phyloP scores from a whole-genome alignment of 2,113 vertebrate species.

The Pachyramphus minor region DNA sequence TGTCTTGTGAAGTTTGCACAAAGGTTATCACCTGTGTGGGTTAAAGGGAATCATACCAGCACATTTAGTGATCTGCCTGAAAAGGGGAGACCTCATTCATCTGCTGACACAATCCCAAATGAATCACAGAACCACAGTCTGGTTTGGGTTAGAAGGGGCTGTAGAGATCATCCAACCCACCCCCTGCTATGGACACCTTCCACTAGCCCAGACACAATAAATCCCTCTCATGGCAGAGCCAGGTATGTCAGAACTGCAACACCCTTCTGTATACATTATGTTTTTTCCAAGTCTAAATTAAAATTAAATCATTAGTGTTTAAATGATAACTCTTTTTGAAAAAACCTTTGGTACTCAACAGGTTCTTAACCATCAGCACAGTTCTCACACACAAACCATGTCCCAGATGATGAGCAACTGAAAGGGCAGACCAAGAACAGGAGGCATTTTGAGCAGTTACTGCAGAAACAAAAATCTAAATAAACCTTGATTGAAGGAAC shows the following conservation, averaged over 20 bases:
- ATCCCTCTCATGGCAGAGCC: neutral
- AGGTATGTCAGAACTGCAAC: neutral
- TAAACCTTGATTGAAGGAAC: neutral
- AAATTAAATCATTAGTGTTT: neutral
- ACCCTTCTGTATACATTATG: accelerated
- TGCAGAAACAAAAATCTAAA: neutral
- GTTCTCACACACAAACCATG: neutral
- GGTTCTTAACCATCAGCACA: neutral
- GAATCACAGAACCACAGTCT: neutral
- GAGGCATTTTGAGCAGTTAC: neutral
- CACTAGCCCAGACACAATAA: neutral
- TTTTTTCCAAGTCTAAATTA: neutral
- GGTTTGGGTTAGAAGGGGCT: neutral
- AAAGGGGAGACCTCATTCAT: neutral
- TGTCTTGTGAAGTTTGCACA: no score
- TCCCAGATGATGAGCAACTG: neutral
- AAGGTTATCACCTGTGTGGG: neutral
- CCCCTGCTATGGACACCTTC: neutral
- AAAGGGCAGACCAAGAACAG: neutral
- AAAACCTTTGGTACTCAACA: neutral
- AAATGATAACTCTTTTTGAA: neutral
- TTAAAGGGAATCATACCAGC: neutral
- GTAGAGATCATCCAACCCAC: accelerated
- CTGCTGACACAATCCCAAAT: neutral
- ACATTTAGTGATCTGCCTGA: neutral